Conservation (phyloP, 2,797 vertebrate species). For the Hoplostethus atlanticus region DNA sequence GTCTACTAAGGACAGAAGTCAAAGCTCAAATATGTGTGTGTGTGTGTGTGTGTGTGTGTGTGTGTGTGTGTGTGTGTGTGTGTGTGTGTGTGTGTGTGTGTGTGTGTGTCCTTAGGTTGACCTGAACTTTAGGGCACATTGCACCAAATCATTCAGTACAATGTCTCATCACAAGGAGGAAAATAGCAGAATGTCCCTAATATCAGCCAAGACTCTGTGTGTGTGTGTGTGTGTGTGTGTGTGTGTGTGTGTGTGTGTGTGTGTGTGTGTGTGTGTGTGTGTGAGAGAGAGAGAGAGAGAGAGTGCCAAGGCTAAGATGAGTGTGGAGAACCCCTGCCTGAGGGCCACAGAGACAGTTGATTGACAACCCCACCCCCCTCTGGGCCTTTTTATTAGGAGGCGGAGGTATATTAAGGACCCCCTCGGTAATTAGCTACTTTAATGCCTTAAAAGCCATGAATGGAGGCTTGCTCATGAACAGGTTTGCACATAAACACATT, state of each 20-base stretch:
- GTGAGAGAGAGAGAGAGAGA: slow-evolving; percentile 24
- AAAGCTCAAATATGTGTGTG: slow-evolving; percentile 62
- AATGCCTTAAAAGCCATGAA: slow-evolving; percentile 62
- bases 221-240: slow-evolving; percentile 28
- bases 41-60: slow-evolving; percentile 28
- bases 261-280: slow-evolving; percentile 40
- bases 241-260: slow-evolving; percentile 41
- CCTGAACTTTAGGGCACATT: slow-evolving; percentile 52
- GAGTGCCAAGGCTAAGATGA: slow-evolving; percentile 70
- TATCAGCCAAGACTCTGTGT: slow-evolving; percentile 54
- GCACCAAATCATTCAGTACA: slow-evolving; percentile 62
- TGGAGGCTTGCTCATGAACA: slow-evolving; percentile 71
- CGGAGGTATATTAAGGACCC: slow-evolving; percentile 60
- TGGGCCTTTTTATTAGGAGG: slow-evolving; percentile 39
- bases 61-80: slow-evolving; percentile 7
- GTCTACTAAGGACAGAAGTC: slow-evolving; percentile 75
- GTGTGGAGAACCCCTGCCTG: slow-evolving; percentile 78
- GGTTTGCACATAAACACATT: slow-evolving; percentile 83
- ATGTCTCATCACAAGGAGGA: slow-evolving; percentile 65
- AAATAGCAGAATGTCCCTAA: slow-evolving; percentile 48
- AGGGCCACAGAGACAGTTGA: slow-evolving; percentile 73
- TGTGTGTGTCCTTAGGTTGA: slow-evolving; percentile 43
- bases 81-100: slow-evolving; percentile 18
- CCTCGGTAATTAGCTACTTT: slow-evolving; percentile 66
- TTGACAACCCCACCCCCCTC: slow-evolving; percentile 60